These are phyloP conservation scores for Dendrophyllia cribrosa DNA, from an alignment of 64 coral and sea anemone species.

Conservation along the genomic window DNA sequence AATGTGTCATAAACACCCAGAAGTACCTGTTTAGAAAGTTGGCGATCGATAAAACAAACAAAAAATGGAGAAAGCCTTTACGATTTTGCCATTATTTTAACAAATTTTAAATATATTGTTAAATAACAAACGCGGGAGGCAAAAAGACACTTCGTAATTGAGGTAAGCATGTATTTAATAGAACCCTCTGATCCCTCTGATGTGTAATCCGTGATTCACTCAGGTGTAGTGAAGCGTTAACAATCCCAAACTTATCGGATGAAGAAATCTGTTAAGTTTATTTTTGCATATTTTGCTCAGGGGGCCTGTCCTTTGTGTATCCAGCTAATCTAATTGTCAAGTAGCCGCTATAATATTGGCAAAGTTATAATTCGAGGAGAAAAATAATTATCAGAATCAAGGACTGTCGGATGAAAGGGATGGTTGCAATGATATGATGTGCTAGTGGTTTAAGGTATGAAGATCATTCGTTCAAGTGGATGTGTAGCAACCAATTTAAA, in stretches of 20 bases:
- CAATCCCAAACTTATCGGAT: neutral
- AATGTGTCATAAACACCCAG: constrained; percentile 7
- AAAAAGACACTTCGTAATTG: too few species aligned
- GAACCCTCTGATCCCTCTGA: neutral
- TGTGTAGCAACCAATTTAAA: neutral
- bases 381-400: neutral
- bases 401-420: neutral
- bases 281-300: constrained; percentile 4
- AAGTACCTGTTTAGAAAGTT: constrained; percentile 11
- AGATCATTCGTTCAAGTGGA: neutral
- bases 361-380: neutral
- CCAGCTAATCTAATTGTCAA: constrained; percentile 3
- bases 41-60: neutral
- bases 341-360: neutral
- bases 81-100: neutral
- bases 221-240: constrained; percentile 6
- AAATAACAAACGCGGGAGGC: too few species aligned
- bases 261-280: constrained; percentile 7
- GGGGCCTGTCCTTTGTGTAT: neutral
- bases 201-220: neutral
- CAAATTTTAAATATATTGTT: neutral
- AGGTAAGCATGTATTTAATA: neutral
- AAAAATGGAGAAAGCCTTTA: neutral
- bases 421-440: neutral
- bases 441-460: neutral